Evolutionary conservation across 2,888 invertebrate genomes (phyloP), one percentile per base, ranked within the genome.

Genomic region (Coleophora deauratella): DNA sequence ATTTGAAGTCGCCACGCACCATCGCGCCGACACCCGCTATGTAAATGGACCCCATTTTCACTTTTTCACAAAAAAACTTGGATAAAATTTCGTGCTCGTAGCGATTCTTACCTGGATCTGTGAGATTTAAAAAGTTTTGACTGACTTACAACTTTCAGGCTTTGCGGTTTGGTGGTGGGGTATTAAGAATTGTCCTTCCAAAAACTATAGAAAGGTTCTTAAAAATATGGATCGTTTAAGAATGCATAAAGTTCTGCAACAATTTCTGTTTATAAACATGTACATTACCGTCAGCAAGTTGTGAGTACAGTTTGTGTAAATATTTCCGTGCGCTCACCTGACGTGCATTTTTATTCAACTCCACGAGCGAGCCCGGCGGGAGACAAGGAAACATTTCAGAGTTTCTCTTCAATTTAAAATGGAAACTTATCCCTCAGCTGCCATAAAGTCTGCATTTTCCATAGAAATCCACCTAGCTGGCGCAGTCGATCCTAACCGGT

Each of bases 1-100:
- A 85, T 86, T 85, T 81, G 82, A 84, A 84, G 82, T 81, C 80
- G 78, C 81, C 81, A 85, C 84, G 84, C 84, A 84, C 82, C 84
- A 82, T 82, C 80, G 84, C 85, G 77, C 60, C 77, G 73, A 81
- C 84, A 84, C 80, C 81, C 81, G 71, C 84, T 82, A 85, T 82
- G 84, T 84, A 84, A 86, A 84, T 85, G 79, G 79, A 69, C 72
- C 76, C 68, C 73, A 70, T 73, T 82, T 74, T 75, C 64, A 57
- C 73, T 70, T 73, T 82, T 74, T 75, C 64, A 57, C 65, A 70
- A 78, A 80, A 80, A 72, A 66, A 63, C 66, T 58, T 45, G 55
- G 61, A 59, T 62, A 69, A 71, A 68, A 72, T 64, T 59, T 64
- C 60, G 59, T 61, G 54, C 57, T n/a, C n/a, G n/a, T 62, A 48